These are phyloP conservation scores for Steatocranus sp. DNA, from an alignment of 2,797 vertebrate genomes.

Conservation along the genomic window DNA sequence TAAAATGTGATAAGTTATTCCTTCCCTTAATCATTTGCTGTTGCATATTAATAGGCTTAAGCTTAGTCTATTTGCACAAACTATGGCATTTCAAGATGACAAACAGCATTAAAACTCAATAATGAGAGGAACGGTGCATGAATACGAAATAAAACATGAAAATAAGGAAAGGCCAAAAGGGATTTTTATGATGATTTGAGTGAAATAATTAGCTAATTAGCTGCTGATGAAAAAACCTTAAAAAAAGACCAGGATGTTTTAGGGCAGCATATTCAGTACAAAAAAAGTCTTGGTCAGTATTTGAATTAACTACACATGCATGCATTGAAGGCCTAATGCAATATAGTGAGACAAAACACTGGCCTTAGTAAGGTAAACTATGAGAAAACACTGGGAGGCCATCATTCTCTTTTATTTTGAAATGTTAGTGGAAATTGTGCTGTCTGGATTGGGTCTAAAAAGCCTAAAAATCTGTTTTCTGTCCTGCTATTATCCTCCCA, in stretches of 20 bases:
- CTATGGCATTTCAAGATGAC: not conserved
- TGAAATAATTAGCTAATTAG: not conserved
- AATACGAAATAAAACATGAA: not conserved
- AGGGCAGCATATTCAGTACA: accelerated
- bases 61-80: not conserved
- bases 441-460: not conserved
- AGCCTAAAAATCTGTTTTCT: not conserved
- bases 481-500: not conserved
- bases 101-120: not conserved
- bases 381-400: not conserved
- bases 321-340: not conserved
- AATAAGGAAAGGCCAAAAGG: not conserved
- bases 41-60: not conserved
- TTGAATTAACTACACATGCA: not conserved
- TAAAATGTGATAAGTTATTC: not conserved
- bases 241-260: not conserved
- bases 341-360: not conserved
- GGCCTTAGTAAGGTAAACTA: too few relatives aligned
- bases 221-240: not conserved
- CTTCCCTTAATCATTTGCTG: not conserved
- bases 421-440: not conserved
- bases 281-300: not conserved
- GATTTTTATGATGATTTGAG: not conserved
- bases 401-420: not conserved
- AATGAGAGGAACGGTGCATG: not conserved